phyloP scores from a whole-genome alignment of 2,888 invertebrate species.

The Pseudococcus jackbeardsleyi region DNA sequence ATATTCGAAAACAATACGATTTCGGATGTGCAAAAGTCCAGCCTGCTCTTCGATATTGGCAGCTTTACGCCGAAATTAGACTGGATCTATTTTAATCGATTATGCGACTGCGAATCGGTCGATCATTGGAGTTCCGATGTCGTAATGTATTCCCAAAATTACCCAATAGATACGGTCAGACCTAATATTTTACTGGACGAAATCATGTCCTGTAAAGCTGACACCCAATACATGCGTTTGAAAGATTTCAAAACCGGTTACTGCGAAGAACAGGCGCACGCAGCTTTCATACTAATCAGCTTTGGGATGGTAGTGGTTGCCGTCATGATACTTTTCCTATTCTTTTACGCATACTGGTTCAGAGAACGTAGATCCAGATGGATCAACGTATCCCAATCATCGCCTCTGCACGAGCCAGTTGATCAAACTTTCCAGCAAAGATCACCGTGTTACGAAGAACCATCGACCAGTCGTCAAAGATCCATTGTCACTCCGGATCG shows the following conservation, averaged over 20 bases:
- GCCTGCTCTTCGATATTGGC: slow-evolving; percentile 75
- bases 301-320: slow-evolving; percentile 60
- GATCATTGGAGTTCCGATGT: slow-evolving; percentile 56
- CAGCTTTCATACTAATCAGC: slow-evolving; percentile 48
- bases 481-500: slow-evolving; percentile 82
- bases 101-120: slow-evolving; percentile 73
- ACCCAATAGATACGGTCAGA: slow-evolving; percentile 34
- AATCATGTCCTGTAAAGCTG: slow-evolving; percentile 53
- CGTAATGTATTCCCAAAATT: slow-evolving; percentile 59
- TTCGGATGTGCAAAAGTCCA: slow-evolving; percentile 73
- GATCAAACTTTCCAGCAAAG: slow-evolving; percentile 6
- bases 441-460: slow-evolving; percentile 63
- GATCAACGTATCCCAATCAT: slow-evolving; percentile 67
- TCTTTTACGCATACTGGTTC: slow-evolving; percentile 65
- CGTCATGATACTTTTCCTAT: slow-evolving; percentile 41
- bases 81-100: slow-evolving; percentile 74
- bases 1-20: slow-evolving; percentile 78
- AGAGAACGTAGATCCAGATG: slow-evolving; percentile 65
- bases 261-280: slow-evolving; percentile 53
- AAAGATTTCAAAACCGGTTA: slow-evolving; percentile 56
- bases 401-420: slow-evolving; percentile 61
- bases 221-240: slow-evolving; percentile 52
- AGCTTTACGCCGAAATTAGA: slow-evolving; percentile 75
- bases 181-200: slow-evolving; percentile 51
- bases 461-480: slow-evolving; percentile 65